phyloP scores from a whole-genome alignment of 2,888 invertebrate species.

The Dromius quadrimaculatus region DNA sequence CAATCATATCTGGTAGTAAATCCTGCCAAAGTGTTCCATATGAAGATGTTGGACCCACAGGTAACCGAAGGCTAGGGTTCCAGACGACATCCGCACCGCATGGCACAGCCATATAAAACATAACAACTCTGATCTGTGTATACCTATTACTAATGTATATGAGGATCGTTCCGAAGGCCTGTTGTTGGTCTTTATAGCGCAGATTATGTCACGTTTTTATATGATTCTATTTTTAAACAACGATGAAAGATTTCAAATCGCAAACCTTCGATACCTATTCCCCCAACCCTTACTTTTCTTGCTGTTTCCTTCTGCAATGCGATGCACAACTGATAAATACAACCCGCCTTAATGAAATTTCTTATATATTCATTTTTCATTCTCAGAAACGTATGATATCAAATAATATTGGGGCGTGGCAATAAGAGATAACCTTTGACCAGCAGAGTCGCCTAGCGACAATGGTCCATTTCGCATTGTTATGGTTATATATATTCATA shows the following conservation, averaged over 20 bases:
- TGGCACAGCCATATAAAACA: conserved; percentile 45
- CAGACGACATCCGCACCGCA: conserved; percentile 24
- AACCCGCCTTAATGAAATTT: too few relatives aligned
- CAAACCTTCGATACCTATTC: too few relatives aligned
- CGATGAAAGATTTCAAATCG: conserved; percentile 37
- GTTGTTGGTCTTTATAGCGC: conserved; percentile 44
- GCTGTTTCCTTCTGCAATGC: neutral
- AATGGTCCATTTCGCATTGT: too few relatives aligned
- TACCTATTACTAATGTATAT: conserved; percentile 49
- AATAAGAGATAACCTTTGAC: too few relatives aligned
- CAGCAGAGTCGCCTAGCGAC: too few relatives aligned
- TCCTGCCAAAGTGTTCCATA: conserved; percentile 44
- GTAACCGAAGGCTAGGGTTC: conserved; percentile 30
- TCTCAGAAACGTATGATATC: too few relatives aligned
- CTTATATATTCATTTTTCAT: too few relatives aligned
- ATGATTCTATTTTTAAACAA: conserved; percentile 42
- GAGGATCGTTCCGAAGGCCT: conserved; percentile 43
- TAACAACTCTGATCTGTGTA: conserved; percentile 47
- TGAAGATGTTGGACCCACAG: conserved; percentile 41
- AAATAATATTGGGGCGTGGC: too few relatives aligned
- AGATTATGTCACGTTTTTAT: conserved; percentile 44
- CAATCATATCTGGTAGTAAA: conserved; percentile 45
- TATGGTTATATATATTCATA: too few relatives aligned
- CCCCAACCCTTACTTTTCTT: conserved; percentile 12
- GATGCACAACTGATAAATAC: too few relatives aligned